Evolutionary conservation across 2,113 vertebrate genomes (phyloP), one percentile per base, ranked within the genome.

Genomic region (Dasyurus viverrinus): DNA sequence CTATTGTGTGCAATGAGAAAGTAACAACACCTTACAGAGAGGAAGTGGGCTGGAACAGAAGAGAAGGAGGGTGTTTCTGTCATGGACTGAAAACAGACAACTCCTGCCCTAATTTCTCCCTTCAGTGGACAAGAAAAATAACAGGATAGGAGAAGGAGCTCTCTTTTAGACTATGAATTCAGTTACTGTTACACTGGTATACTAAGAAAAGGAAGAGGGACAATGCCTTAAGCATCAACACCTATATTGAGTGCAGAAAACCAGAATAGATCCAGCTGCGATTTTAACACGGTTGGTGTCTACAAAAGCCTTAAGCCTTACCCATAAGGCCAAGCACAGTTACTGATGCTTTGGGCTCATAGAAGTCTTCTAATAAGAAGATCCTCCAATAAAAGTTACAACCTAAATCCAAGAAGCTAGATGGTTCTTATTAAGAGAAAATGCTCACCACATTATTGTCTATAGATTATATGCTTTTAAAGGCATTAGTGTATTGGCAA

Each of bases 71-170:
- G 68, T 22, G 19, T 42, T 84, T 84, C 68, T 42, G 68, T 84
- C 68, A 84, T 42, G 68, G 36, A 2, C 68, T 84, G 68, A 84
- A 84, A 84, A 84, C 68, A 84, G 68, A 84, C 68, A 84, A 84
- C 68, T 84, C 19, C n/a, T 84, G 68, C 68, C 68, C 68, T 84
- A 84, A 84, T 84, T 84, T 84, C 68, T 84, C 68, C 68, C 68
- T 84, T 84, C 68, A 84, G 27, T 84, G 68, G 68, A 84, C 68
- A 84, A 84, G 68, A 84, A 84, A 84, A 84, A 84, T 84, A n/a
- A 84, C 68, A 84, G 68, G 68, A 84, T 84, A 84, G n/a, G 68
- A 84, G n/a, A 84, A 84, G 68, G 68, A 42, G 68, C 68, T 84
- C 68, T 84, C 68, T 42, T 68, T 84, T 84, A 84, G n/a, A 1